Base-by-base conservation (phyloP, 2,113 vertebrate genomes). In the Meriones unguiculatus region DNA sequence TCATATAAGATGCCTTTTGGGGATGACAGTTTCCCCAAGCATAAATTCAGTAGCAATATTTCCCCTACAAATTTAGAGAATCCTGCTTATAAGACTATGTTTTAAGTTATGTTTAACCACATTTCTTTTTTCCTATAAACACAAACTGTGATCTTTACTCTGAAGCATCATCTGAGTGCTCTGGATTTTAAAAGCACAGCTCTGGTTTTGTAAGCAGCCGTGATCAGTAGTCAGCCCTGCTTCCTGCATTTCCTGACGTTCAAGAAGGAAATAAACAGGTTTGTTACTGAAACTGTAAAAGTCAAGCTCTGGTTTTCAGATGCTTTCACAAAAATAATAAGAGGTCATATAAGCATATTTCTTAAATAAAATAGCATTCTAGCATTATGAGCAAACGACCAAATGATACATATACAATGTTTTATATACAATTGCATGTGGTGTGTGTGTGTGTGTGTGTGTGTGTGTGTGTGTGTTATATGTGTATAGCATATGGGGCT, bases 71-170 rank as follows among this genome's bases (percentile, higher is more conserved):
- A 81, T 72, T 54, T 35, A 20, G 9, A 59, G 70, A 90, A 20
- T 88, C 64, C 90, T 85, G 28, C 18, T 35, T 41, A 57, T 6
- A 18, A 85, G 7, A 20, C 24, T 84, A 3, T 91, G 50, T 77
- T 93, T 92, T 80, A 70, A 94, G 41, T 69, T 32, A n/a, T 7
- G 24, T 67, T 88, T 78, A 95, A 84, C 94, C 64, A 73, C 25
- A 89, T 54, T 93, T 84, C 14, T 28, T 82, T 94, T 96, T 91
- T 93, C 10, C 52, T 95, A 14, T 18, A 85, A 81, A 73, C 62
- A 87, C 0, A 62, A n/a, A 78, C 38, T 52, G 9, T 12, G 2
- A 54, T 72, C 77, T 87, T 96, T 67, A 41, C 30, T 69, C 41
- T 92, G 28, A 15, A 87, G 46, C 35, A 38, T n/a, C 52, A 87